phyloP scores from a whole-genome alignment of 2,113 vertebrate genomes.

The Aramus guarauna region DNA sequence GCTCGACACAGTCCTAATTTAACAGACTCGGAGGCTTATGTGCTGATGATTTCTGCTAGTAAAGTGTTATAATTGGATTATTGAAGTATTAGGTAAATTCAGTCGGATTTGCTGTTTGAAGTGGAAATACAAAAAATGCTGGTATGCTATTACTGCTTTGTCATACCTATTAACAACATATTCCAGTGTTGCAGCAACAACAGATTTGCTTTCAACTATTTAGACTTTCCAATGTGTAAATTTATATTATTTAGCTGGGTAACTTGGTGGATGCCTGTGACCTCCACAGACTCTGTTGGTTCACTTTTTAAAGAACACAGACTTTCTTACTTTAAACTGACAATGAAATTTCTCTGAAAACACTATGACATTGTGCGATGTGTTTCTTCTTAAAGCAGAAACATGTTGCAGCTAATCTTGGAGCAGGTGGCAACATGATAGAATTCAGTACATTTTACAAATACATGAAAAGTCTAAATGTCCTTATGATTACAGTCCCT shows the following conservation, averaged over 20 bases:
- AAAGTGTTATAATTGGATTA: conserved; percentile 73
- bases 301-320: neutral
- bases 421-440: neutral
- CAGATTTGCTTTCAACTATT: conserved; percentile 20
- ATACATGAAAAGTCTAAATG: neutral
- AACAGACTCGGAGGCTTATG: conserved; percentile 49
- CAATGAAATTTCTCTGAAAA: neutral
- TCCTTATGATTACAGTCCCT: neutral
- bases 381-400: neutral
- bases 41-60: conserved; percentile 61
- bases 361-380: neutral
- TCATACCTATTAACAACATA: conserved; percentile 59
- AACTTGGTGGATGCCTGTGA: neutral
- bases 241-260: neutral
- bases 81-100: conserved; percentile 75
- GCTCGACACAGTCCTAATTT: conserved; percentile 36
- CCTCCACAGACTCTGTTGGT: neutral
- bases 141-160: conserved; percentile 44
- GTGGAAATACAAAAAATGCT: conserved; percentile 64
- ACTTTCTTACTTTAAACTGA: neutral
- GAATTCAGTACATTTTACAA: neutral
- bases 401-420: neutral
- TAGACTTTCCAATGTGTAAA: neutral
- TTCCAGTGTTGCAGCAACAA: conserved; percentile 30
- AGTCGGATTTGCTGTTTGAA: conserved; percentile 71